A percentile compares a stretch with the other conserved stretches of the same genome.
phyloP scores from a whole-genome alignment of 1,140 invertebrate species.

The Carposina sasakii region DNA sequence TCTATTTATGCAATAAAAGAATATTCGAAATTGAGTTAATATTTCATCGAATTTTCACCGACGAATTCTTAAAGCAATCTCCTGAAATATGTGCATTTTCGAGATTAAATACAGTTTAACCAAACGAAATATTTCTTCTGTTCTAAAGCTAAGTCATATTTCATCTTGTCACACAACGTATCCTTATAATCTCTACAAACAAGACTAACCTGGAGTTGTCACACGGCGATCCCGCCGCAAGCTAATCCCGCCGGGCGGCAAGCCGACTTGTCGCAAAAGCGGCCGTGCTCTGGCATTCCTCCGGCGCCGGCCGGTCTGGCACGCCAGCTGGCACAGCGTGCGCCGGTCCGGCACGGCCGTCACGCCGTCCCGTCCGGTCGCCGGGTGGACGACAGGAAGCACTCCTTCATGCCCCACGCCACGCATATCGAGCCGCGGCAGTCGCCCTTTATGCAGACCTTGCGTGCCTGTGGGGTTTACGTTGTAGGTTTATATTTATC shows the following conservation, averaged over 20 bases:
- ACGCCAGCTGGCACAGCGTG: constrained; percentile 96
- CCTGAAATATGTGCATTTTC: too few species aligned
- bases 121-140: too few species aligned
- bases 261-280: constrained; percentile 84
- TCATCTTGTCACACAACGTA: too few species aligned
- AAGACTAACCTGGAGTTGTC: constrained; percentile 94
- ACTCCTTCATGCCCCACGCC: constrained; percentile 94
- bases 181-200: too few species aligned
- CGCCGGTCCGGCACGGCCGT: constrained; percentile 78
- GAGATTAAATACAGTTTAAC: too few species aligned
- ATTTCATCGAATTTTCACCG: too few species aligned
- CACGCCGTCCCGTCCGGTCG: constrained; percentile 75
- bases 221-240: constrained; percentile 94
- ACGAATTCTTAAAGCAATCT: too few species aligned
- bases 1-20: too few species aligned
- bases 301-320: constrained; percentile 86
- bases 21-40: too few species aligned
- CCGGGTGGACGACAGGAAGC: constrained; percentile 94
- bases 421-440: constrained; percentile 97
- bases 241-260: constrained; percentile 89
- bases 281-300: constrained; percentile 88
- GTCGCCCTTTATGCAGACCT: constrained; percentile 94
- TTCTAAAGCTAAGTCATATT: too few species aligned
- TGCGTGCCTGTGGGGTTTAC: constrained; percentile 78
- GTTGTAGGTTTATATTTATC: too few species aligned